phyloP scores from a whole-genome alignment of 37 sponge, comb jelly and placozoan species.

The Bolinopsis microptera region DNA sequence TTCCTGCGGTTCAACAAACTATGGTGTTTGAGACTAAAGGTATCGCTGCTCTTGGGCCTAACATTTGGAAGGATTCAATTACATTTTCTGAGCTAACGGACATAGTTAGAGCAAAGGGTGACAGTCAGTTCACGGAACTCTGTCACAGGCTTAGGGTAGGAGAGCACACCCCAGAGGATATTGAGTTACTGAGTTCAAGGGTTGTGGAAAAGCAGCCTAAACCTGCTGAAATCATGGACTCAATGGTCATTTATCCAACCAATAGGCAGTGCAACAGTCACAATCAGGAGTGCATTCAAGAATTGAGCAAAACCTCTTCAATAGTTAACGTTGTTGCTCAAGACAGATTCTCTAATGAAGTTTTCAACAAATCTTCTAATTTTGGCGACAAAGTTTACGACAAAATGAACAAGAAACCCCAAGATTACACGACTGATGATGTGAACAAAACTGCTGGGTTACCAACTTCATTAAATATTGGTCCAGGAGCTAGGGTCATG shows the following conservation, averaged over 20 bases:
- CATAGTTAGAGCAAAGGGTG: not conserved
- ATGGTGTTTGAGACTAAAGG: not conserved
- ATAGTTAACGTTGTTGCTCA: not conserved
- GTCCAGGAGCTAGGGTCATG: conserved; percentile 3
- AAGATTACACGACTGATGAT: not conserved
- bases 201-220: not conserved
- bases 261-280: not conserved
- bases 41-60: not conserved
- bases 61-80: not conserved
- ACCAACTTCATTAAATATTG: not conserved
- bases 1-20: not conserved
- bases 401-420: not conserved
- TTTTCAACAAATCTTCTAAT: not conserved
- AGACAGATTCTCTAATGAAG: conserved; percentile 1
- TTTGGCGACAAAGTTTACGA: not conserved
- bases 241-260: not conserved
- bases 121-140: not conserved
- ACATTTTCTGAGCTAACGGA: not conserved
- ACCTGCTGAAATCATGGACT: not conserved
- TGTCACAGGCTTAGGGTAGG: conserved; percentile 8
- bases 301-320: not conserved
- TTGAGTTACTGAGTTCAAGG: not conserved
- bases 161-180: not conserved
- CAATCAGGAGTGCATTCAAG: not conserved
- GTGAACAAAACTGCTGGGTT: conserved; percentile 3